Evolutionary conservation across 2,113 vertebrate genomes (phyloP).

Genomic region (Telmatochromis sp.): DNA sequence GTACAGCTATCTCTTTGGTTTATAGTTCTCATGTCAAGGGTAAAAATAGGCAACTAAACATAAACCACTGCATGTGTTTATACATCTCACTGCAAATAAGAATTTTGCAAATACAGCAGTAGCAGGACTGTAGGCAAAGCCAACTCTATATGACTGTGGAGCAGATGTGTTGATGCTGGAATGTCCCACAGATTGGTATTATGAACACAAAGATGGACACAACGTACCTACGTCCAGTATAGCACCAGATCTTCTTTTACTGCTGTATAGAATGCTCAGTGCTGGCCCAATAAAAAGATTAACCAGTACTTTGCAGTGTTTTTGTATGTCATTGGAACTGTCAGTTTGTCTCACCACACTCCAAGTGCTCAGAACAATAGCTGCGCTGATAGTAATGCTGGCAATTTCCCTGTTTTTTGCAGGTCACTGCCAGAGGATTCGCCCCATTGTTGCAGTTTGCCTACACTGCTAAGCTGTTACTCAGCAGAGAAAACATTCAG

Average conservation of each 20-base stretch:
- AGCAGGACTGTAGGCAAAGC: neutral
- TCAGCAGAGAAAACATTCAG: constrained; percentile 98
- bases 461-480: constrained; percentile 98
- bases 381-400: constrained; percentile 76
- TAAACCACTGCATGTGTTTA: neutral
- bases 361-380: constrained; percentile 67
- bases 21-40: neutral
- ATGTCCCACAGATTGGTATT: constrained; percentile 36
- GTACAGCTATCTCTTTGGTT: neutral
- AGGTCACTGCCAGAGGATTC: constrained; percentile 98
- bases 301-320: constrained; percentile 67
- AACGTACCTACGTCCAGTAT: neutral
- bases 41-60: neutral
- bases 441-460: constrained; percentile 98
- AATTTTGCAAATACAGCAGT: neutral
- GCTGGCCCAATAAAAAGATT: constrained; percentile 65
- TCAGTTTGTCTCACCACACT: constrained; percentile 70
- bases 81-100: neutral
- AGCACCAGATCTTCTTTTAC: constrained; percentile 33
- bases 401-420: constrained; percentile 77
- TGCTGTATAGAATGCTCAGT: constrained; percentile 30
- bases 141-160: neutral
- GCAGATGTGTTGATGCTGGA: constrained; percentile 18
- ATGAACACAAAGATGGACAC: constrained; percentile 15
- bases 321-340: constrained; percentile 68